phyloP scores from a whole-genome alignment of 2,113 vertebrate genomes.

The Myotis davidii region DNA sequence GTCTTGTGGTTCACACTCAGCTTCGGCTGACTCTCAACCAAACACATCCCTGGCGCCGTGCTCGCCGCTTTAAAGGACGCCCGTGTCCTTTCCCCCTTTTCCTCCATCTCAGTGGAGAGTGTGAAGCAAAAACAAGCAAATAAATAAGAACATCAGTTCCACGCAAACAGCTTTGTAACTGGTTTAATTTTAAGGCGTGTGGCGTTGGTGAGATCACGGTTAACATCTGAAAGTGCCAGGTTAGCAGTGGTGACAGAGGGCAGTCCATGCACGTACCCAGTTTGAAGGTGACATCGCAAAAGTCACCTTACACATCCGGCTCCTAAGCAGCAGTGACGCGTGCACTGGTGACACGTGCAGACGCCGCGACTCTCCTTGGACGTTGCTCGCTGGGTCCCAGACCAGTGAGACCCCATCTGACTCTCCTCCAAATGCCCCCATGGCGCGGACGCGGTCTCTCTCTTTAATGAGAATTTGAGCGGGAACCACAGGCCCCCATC shows the following conservation, averaged over 20 bases:
- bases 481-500: neutral
- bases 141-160: neutral
- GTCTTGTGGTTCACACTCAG: too few species aligned
- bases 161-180: conserved; percentile 14
- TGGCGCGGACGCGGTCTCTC: neutral
- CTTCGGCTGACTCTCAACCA: too few species aligned
- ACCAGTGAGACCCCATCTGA: too few species aligned
- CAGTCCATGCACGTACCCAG: neutral
- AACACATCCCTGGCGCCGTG: too few species aligned
- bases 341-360: too few species aligned
- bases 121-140: neutral
- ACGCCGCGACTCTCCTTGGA: neutral
- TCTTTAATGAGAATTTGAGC: neutral
- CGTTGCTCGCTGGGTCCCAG: neutral
- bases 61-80: neutral
- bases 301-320: neutral
- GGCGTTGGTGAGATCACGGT: neutral
- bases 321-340: neutral
- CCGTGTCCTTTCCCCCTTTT: neutral
- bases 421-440: neutral
- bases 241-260: neutral
- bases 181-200: conserved; percentile 52
- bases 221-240: neutral
- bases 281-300: neutral
- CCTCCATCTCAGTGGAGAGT: neutral